Conservation (phyloP, 2,113 vertebrate genomes). For the Ciconia stormi region DNA sequence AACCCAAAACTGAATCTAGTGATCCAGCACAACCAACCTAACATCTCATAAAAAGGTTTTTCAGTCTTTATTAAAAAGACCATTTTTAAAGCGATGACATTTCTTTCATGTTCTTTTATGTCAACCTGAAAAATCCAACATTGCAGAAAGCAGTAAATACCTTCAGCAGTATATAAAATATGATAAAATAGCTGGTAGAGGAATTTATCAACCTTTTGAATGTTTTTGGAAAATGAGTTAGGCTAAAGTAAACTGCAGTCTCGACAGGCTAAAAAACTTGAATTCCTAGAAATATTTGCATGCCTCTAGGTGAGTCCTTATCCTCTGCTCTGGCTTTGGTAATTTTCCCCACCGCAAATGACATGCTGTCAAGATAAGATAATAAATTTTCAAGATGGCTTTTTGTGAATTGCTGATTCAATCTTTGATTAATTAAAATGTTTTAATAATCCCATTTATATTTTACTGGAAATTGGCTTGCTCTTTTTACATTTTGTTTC, state of each 20-base stretch:
- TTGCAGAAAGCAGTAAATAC: background rate
- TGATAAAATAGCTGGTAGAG: background rate
- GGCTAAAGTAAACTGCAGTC: background rate
- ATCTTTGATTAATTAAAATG: background rate
- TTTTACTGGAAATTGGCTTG: background rate
- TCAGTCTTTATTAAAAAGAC: background rate
- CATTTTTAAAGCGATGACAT: background rate
- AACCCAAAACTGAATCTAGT: background rate
- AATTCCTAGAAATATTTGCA: constrained; percentile 7
- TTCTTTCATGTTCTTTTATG: background rate
- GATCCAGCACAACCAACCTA: background rate
- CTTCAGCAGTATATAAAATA: background rate
- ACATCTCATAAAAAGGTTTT: background rate
- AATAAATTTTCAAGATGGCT: background rate
- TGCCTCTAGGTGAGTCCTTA: background rate
- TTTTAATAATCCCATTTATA: background rate
- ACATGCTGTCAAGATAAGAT: background rate
- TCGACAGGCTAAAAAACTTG: background rate
- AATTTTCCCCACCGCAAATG: background rate
- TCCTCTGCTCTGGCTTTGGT: background rate
- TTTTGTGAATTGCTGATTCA: background rate
- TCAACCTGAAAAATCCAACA: background rate
- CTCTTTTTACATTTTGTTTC: background rate
- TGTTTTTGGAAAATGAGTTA: background rate
- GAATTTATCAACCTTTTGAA: background rate